Evolutionary conservation across 2,888 invertebrate genomes (phyloP).

Genomic region (Cancer borealis): DNA sequence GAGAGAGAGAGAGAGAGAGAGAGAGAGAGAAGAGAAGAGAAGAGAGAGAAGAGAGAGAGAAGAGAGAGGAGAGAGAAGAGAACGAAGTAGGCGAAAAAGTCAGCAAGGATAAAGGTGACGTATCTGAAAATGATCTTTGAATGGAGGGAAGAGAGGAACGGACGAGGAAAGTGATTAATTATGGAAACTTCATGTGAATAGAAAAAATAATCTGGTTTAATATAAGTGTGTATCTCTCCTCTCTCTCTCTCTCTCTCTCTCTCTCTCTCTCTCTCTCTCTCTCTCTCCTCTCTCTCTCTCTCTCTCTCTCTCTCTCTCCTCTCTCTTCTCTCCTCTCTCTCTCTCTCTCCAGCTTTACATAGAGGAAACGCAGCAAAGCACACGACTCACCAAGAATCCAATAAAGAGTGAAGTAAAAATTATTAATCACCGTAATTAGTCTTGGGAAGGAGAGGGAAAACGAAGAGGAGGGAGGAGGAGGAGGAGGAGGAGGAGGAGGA

Average conservation of each 20-base stretch:
- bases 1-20: no score
- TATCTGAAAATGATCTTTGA: not conserved
- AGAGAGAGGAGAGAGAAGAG: not conserved
- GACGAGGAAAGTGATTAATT: not conserved
- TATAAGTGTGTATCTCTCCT: not conserved
- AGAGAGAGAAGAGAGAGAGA: no score
- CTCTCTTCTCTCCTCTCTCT: slow-evolving; percentile 20
- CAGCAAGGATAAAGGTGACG: not conserved
- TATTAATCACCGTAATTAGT: not conserved
- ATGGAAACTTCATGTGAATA: not conserved
- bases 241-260: not conserved
- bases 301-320: slow-evolving; percentile 20
- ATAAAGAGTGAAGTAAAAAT: slow-evolving; percentile 7
- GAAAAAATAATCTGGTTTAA: not conserved
- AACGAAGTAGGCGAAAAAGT: not conserved
- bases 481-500: not conserved
- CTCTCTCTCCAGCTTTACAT: not conserved
- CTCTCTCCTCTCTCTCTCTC: slow-evolving; percentile 20
- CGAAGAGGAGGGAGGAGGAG: not conserved
- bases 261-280: slow-evolving; percentile 18
- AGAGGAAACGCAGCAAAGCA: not conserved
- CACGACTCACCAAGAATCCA: not conserved
- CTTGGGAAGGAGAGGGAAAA: not conserved
- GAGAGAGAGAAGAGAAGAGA: not conserved
- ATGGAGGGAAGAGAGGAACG: not conserved